A percentile compares a stretch with the other conserved stretches of the same genome.
These are phyloP conservation scores for Tetropium fuscum DNA, from an alignment of 2,888 invertebrate genomes.

Conservation along the genomic window DNA sequence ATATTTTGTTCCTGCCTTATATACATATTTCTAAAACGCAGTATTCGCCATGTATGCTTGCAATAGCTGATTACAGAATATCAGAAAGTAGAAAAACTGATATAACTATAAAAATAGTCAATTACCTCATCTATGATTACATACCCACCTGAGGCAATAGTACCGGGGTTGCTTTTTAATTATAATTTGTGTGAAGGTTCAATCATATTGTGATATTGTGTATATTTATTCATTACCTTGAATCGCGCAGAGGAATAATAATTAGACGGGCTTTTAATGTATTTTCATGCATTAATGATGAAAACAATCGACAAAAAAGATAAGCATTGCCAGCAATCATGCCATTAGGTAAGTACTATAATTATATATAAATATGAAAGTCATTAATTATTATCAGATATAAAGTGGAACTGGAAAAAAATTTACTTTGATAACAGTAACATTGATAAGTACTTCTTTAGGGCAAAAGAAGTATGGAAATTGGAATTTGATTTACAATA, in stretches of 20 bases:
- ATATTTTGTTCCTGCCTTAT: too few relatives aligned
- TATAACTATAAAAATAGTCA: not conserved
- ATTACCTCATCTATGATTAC: not conserved
- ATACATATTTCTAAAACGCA: too few relatives aligned
- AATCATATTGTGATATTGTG: constrained; percentile 2
- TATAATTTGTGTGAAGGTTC: constrained; percentile 10
- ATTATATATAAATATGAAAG: too few relatives aligned
- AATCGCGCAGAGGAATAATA: too few relatives aligned
- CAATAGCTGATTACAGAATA: not conserved
- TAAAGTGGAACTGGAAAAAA: too few relatives aligned
- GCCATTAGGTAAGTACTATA: too few relatives aligned
- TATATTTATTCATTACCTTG: constrained; percentile 6
- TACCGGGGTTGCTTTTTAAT: not conserved
- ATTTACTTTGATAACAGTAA: too few relatives aligned
- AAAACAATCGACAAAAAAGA: constrained; percentile 9
- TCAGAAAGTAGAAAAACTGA: not conserved
- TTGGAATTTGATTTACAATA: too few relatives aligned
- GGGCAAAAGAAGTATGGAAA: too few relatives aligned
- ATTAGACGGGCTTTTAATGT: too few relatives aligned
- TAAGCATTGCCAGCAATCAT: not conserved
- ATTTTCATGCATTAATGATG: not conserved
- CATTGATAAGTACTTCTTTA: too few relatives aligned
- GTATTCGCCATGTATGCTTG: not conserved
- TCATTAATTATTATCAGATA: too few relatives aligned
- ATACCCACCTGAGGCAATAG: not conserved